Base-by-base conservation (phyloP, 2,113 vertebrate species). In the Megaceryle torquata region DNA sequence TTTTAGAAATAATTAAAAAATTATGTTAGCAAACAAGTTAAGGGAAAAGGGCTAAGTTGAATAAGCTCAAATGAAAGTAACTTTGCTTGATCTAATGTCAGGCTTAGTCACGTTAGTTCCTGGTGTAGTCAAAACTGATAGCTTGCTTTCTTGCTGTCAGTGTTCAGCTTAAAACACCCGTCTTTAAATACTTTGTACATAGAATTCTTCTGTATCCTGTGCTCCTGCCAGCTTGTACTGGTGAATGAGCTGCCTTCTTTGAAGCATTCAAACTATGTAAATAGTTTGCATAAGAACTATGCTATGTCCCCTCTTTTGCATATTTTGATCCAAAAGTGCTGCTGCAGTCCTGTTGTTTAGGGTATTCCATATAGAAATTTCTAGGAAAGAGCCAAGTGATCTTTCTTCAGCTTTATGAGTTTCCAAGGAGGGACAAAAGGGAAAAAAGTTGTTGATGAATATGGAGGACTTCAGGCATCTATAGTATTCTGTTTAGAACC, bases 1-100 rank as follows among this genome's bases (percentile, higher is more conserved):
- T 69, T 82, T 88, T 46, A 61, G 72, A 77, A 59, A 80, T 80
- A 83, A 95, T 90, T 76, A 90, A 89, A 68, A 33, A 33, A 12
- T 44, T 48, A 5, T 61, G 44, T 53, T 88, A 57, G 37, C 59
- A 83, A 88, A 82, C 37, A 90, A 88, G 41, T 69, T 92, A 92
- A 86, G 82, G 51, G 51, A 37, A 83, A 74, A 85, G 29, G 59
- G 31, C 10, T 46, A 39, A 68, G 44, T 48, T 64, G 79, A 69
- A 48, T 79, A 89, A 80, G 20, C 35, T 69, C 82, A 91, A 74
- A 46, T 74, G 54, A 86, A 90, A 88, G 86, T 65, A 97, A 64
- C 35, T 14, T 91, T 82, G 37, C 85, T 61, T 61, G 50, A 61
- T 86, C 31, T 82, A 22, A 3, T 50, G 17, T 91, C 82, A 72